Base-by-base conservation (phyloP, 2,113 vertebrate species). In the Hippocampus guttulatus region DNA sequence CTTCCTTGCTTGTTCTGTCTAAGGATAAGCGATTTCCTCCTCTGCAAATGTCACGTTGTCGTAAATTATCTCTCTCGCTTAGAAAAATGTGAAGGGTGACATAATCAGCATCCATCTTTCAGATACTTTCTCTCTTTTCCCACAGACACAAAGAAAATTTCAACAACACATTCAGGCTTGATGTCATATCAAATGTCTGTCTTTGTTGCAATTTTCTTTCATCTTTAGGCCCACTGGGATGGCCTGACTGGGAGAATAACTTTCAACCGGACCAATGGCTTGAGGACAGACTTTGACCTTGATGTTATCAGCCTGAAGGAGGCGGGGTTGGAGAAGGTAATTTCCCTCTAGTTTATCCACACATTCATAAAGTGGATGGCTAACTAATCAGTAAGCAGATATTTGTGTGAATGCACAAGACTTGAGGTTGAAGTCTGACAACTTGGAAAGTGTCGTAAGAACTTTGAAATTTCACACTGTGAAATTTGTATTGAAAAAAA, bases 261-360 rank as follows among this genome's bases (percentile, higher is more conserved):
- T 79, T 99, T 99, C 89, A 99, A 99, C 86, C 95, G 95, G 92
- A 95, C 94, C 70, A 99, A 99, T 71, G 97, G 97, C 60, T 92
- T 99, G 87, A 92, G 97, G 87, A 99, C 97, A 70, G 97, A 99
- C 92, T 99, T 99, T 88, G 97, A 99, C 91, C 94, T 99, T 74
- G 97, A 99, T 89, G 96, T 99, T 79, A 98, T 99, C 88, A 99
- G 97, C 81, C 94, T 99, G 75, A 98, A 96, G 70, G 97, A 99
- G 84, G 96, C 98, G 87, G 97, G 97, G 43, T 93, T 99, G 69
- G 97, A 98, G 90, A 98, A 98, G 97, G 97, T 84, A 54, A 27
- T 60, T 64, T 61, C 38, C 75, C 27, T 57, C 62, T 43, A n/a
- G 3, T 20, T 64, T 43, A 16, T 64, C 3, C 2, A 15, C 21